Percentiles rank a stretch among this genome's conserved stretches.
Evolutionary conservation across 2,888 invertebrate species (phyloP).

Genomic region (Cordilura impudica): DNA sequence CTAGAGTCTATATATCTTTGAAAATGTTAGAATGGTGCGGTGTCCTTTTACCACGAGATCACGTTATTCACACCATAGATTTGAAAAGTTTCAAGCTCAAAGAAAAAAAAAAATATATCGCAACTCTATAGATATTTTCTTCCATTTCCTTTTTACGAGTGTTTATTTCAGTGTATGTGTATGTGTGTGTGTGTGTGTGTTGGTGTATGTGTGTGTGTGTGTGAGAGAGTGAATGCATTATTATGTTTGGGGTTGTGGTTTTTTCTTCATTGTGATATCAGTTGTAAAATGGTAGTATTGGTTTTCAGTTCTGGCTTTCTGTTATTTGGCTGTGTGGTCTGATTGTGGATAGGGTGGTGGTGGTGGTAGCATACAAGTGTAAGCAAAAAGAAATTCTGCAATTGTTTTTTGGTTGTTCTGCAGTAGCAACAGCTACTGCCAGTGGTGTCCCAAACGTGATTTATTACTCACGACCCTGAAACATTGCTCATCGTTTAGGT

Average conservation of each 20-base stretch:
- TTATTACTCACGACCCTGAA: slow-evolving; percentile 65
- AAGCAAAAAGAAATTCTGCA: slow-evolving; percentile 51
- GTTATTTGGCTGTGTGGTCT: slow-evolving; percentile 1
- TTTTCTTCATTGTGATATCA: slow-evolving; percentile 38
- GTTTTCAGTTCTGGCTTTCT: slow-evolving; percentile 23
- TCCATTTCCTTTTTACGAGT: background rate
- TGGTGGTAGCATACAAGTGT: slow-evolving; percentile 7
- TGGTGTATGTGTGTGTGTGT: background rate
- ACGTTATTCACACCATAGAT: slow-evolving; percentile 33
- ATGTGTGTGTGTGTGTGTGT: background rate
- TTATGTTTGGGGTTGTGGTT: slow-evolving; percentile 31
- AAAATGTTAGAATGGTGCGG: background rate
- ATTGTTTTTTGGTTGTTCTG: slow-evolving; percentile 59
- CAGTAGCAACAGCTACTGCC: slow-evolving; percentile 60
- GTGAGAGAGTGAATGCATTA: too few relatives aligned
- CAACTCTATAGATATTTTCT: slow-evolving; percentile 20
- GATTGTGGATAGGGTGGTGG: slow-evolving; percentile 27
- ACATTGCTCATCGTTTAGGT: slow-evolving; percentile 49
- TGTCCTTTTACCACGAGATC: slow-evolving; percentile 15
- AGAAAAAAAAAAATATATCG: slow-evolving; percentile 24
- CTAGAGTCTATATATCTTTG: background rate
- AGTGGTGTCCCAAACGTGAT: slow-evolving; percentile 64
- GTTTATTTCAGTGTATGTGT: background rate
- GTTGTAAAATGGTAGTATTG: slow-evolving; percentile 44
- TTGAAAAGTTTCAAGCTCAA: slow-evolving; percentile 9